Percentiles rank a stretch among this genome's conserved stretches.
These are phyloP conservation scores for Acanthurus lineatus DNA, from an alignment of 2,797 vertebrate genomes.

Conservation along the genomic window DNA sequence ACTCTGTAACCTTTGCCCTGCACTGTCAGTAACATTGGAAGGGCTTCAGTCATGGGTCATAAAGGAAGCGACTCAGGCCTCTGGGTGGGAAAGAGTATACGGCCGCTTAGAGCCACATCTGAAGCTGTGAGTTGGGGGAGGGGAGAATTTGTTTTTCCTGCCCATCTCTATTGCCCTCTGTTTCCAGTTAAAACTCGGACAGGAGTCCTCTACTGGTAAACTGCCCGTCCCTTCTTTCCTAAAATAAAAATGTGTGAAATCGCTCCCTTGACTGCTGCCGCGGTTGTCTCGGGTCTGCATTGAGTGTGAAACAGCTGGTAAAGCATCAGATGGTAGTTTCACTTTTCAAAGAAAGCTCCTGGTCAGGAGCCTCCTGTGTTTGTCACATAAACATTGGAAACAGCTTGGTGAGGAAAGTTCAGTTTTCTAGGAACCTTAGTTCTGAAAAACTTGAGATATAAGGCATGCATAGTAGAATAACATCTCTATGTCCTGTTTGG, in stretches of 20 bases:
- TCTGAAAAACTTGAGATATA: not conserved
- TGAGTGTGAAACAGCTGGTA: conserved; percentile 64
- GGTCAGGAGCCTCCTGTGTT: conserved; percentile 47
- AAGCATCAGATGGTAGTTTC: conserved; percentile 48
- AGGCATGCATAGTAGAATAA: not conserved
- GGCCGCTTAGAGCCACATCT: conserved; percentile 64
- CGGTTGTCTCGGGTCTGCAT: conserved; percentile 32
- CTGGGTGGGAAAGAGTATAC: conserved; percentile 68
- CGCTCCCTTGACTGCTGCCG: conserved; percentile 12
- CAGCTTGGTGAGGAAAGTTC: not conserved
- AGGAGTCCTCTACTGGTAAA: conserved; percentile 27
- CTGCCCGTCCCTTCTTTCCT: conserved; percentile 32
- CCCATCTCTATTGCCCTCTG: conserved; percentile 46
- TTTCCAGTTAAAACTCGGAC: conserved; percentile 49
- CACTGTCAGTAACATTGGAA: conserved; percentile 81
- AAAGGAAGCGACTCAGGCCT: conserved; percentile 77
- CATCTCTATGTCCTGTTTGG: not conserved
- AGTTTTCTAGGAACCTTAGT: conserved; percentile 38
- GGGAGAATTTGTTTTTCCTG: conserved; percentile 56
- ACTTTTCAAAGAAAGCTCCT: conserved; percentile 55
- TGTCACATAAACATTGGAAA: conserved; percentile 50
- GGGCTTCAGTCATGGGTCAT: conserved; percentile 85
- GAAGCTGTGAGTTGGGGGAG: conserved; percentile 56
- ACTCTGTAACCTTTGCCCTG: conserved; percentile 78
- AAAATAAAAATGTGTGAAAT: conserved; percentile 62